Base-by-base conservation (phyloP, 2,797 vertebrate species). In the Melanotaenia maccullochi region DNA sequence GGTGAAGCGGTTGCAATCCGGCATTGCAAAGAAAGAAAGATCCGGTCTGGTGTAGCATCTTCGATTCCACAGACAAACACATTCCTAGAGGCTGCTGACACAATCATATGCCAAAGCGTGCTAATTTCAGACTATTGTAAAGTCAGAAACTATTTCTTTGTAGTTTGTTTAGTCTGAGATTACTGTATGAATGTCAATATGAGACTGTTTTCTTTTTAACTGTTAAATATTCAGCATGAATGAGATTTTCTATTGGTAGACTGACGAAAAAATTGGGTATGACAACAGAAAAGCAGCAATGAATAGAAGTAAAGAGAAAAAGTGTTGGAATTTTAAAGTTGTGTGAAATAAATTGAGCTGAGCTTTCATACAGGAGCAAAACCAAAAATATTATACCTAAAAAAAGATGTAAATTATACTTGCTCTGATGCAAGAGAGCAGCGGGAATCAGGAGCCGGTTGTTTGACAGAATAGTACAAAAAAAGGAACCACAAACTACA, bases 1-100 rank as follows among this genome's bases (percentile, higher is more conserved):
- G 89, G 88, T 86, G 87, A 90, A 93, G 91, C 89, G 81, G 79
- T 89, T 83, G 78, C 85, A 75, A 76, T 91, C 85, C 81, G 58
- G 83, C 82, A 85, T 83, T 80, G 89, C 91, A 92, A 92, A 93
- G 90, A 94, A 93, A 91, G 86, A 86, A 59, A 81, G 89, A 88
- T 87, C 85, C 91, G 89, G 90, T 90, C 85, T 68, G 83, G 91
- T 84, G 81, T 87, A 76, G 87, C 78, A 85, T 73, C 86, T 86
- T 90, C 82, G 76, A 82, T 89, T 85, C 81, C 13, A 2, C 66
- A 71, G 64, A 76, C 65, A 87, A 76, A 87, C 75, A 72, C 75
- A 76, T 77, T 85, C 75, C 68, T 73, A 67, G 51, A 65, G 63
- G 47, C 82, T 22, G 6, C 2, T 7, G 12, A 76, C 32, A 28